These are phyloP conservation scores for Apamea monoglypha DNA, from an alignment of 2,888 invertebrate genomes.

Conservation along the genomic window DNA sequence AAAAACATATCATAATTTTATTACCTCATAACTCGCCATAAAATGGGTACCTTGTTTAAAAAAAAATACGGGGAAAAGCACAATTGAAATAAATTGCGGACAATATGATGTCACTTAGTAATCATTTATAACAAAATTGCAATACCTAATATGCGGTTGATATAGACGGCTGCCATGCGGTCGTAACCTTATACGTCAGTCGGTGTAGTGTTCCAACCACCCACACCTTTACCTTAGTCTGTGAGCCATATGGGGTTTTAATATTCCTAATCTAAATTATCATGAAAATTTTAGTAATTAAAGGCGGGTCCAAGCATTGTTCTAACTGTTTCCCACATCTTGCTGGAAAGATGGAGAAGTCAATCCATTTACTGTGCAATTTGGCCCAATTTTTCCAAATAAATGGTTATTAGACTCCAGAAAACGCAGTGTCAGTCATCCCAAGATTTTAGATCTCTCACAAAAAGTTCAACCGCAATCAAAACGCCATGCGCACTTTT, in stretches of 20 bases:
- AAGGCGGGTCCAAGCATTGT: no score
- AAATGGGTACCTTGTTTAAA: slow-evolving; percentile 21
- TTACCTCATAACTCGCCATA: slow-evolving; percentile 35
- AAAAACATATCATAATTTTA: slow-evolving; percentile 49
- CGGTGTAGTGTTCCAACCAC: slow-evolving; percentile 57
- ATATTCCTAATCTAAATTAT: slow-evolving; percentile 21
- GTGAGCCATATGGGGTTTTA: slow-evolving; percentile 30
- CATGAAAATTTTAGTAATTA: neutral
- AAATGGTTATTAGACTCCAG: neutral
- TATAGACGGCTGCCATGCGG: slow-evolving; percentile 47
- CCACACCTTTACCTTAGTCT: slow-evolving; percentile 37
- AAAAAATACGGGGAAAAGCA: slow-evolving; percentile 26
- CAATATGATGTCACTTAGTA: slow-evolving; percentile 52
- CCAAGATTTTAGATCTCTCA: neutral
- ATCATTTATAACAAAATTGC: slow-evolving; percentile 53
- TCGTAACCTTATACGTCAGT: slow-evolving; percentile 55
- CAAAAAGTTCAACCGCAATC: neutral
- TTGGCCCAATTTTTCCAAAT: neutral
- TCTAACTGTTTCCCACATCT: neutral
- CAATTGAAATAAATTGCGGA: slow-evolving; percentile 49
- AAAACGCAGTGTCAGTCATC: neutral
- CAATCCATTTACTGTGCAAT: neutral
- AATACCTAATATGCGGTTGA: slow-evolving; percentile 54
- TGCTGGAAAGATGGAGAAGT: neutral
- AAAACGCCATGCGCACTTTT: neutral